Conservation (phyloP, 2,113 vertebrate species). For the Eurypyga helias region DNA sequence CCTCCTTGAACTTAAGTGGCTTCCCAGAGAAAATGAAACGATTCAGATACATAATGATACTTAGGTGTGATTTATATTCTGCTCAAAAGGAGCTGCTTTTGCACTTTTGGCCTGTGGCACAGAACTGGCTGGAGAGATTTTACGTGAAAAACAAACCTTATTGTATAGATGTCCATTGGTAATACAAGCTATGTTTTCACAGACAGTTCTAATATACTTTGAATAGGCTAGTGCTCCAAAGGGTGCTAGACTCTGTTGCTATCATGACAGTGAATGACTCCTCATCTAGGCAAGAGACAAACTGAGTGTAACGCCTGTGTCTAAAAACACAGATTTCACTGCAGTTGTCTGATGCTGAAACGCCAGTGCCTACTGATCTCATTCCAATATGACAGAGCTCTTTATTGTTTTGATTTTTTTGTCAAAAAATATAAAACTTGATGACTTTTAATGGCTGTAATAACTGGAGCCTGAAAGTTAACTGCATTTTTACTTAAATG, state of each 20-base stretch:
- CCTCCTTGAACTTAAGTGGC: neutral
- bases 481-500: neutral
- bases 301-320: neutral
- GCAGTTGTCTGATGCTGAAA: neutral
- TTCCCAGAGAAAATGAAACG: neutral
- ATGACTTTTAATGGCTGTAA: neutral
- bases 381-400: neutral
- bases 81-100: neutral
- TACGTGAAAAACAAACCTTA: neutral
- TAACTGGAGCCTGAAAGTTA: neutral
- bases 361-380: accelerated
- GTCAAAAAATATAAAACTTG: neutral
- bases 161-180: neutral
- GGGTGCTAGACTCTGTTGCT: neutral
- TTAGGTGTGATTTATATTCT: neutral
- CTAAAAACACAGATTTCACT: neutral
- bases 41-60: neutral
- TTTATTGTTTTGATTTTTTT: neutral
- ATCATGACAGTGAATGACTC: neutral
- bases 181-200: neutral
- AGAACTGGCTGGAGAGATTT: neutral
- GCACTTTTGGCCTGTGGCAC: neutral
- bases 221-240: neutral
- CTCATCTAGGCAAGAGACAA: neutral
- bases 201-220: neutral